Percentiles rank a stretch among this genome's conserved stretches.
phyloP scores from a whole-genome alignment of 2,797 vertebrate species.

The Neosilurus mollespiculum region DNA sequence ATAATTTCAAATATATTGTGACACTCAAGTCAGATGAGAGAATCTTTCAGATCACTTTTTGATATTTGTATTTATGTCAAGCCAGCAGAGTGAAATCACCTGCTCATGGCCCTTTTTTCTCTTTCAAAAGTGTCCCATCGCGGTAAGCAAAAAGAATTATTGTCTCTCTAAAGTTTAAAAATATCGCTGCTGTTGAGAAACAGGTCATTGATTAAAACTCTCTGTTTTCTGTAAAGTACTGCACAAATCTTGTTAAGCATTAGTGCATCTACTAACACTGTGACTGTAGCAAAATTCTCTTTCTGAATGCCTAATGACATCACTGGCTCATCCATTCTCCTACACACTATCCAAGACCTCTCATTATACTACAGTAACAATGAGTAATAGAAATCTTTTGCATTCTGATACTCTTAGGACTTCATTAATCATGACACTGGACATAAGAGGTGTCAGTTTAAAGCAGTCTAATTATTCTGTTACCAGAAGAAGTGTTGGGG shows the following conservation, averaged over 20 bases:
- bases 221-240: not conserved
- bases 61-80: not conserved
- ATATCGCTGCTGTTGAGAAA: not conserved
- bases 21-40: not conserved
- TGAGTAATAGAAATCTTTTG: constrained; percentile 36
- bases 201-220: not conserved
- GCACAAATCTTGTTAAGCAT: not conserved
- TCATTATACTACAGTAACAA: constrained; percentile 24
- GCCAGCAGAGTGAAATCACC: not conserved
- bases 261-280: not conserved
- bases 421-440: constrained; percentile 33
- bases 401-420: constrained; percentile 27
- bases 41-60: not conserved
- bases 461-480: constrained; percentile 27
- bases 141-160: not conserved
- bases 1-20: not conserved
- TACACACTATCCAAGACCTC: constrained; percentile 7
- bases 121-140: not conserved
- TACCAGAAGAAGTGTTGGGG: constrained; percentile 15
- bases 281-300: not conserved
- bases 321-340: not conserved
- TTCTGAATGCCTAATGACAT: constrained; percentile 8
- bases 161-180: constrained; percentile 11
- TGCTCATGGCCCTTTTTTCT: not conserved
- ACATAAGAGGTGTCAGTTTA: constrained; percentile 24